A percentile compares a stretch with the other conserved stretches of the same genome.
phyloP scores from a whole-genome alignment of 1,140 invertebrate species.

The Pseudachorutes palmiensis region DNA sequence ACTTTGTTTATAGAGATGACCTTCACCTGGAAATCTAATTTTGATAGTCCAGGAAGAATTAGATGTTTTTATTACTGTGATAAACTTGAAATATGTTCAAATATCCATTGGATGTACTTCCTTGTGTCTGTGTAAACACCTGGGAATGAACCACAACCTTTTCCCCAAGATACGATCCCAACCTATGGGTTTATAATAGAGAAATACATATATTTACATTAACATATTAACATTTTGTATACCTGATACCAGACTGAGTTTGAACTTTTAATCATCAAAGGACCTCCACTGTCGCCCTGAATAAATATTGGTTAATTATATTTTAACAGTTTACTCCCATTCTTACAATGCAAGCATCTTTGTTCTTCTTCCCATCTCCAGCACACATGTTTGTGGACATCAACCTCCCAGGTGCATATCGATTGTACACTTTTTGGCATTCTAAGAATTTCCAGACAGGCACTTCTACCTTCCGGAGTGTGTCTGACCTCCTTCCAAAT shows the following conservation, averaged over 20 bases:
- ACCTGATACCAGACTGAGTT: no score
- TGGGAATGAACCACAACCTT: slow-evolving; percentile 29
- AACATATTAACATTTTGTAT: no score
- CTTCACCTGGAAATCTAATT: no score
- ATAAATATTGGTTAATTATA: neutral
- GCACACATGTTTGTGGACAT: slow-evolving; percentile 23
- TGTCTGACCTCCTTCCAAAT: slow-evolving; percentile 11
- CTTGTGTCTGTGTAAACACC: neutral
- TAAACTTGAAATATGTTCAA: no score
- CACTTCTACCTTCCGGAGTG: slow-evolving; percentile 26
- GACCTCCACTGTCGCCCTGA: slow-evolving; percentile 27
- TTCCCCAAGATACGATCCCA: slow-evolving; percentile 30
- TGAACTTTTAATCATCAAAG: slow-evolving; percentile 15
- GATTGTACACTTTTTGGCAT: slow-evolving; percentile 21
- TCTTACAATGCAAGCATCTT: slow-evolving; percentile 31
- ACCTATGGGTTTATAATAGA: neutral
- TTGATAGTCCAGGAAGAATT: no score
- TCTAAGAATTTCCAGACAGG: slow-evolving; percentile 30
- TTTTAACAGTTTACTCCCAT: neutral
- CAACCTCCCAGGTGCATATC: slow-evolving; percentile 28
- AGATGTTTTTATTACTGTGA: no score
- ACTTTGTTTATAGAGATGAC: no score
- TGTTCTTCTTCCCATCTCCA: slow-evolving; percentile 32
- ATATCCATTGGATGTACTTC: neutral
- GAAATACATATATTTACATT: no score